Evolutionary conservation across 2,113 vertebrate species (phyloP).

Genomic region (Stigmatopora argus): DNA sequence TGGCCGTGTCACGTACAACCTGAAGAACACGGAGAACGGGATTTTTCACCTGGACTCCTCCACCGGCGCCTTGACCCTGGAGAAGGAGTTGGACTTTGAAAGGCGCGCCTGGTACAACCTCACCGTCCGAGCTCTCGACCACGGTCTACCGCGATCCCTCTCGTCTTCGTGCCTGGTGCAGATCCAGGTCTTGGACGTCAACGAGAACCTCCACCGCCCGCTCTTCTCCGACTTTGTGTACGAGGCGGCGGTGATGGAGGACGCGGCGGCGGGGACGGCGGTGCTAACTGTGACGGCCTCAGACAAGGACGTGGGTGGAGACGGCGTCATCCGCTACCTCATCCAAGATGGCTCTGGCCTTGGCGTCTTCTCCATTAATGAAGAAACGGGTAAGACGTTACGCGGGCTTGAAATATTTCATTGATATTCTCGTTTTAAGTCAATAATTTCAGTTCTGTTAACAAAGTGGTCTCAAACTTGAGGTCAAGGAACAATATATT

Average conservation of each 20-base stretch:
- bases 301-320: slow-evolving; percentile 81
- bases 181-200: slow-evolving; percentile 85
- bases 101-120: slow-evolving; percentile 80
- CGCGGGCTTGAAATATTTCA: not conserved
- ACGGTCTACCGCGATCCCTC: slow-evolving; percentile 78
- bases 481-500: too few relatives aligned
- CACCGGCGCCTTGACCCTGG: slow-evolving; percentile 80
- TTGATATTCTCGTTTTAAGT: not conserved
- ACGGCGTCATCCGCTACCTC: slow-evolving; percentile 84
- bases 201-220: slow-evolving; percentile 87
- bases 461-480: not conserved
- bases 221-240: slow-evolving; percentile 82
- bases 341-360: slow-evolving; percentile 85
- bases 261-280: slow-evolving; percentile 75
- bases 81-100: slow-evolving; percentile 90
- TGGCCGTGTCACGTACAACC: slow-evolving; percentile 79
- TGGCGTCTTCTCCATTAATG: slow-evolving; percentile 80
- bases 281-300: slow-evolving; percentile 76
- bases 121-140: slow-evolving; percentile 81
- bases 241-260: slow-evolving; percentile 79
- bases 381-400: slow-evolving; percentile 81
- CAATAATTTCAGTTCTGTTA: not conserved
- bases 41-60: slow-evolving; percentile 77
- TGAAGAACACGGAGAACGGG: slow-evolving; percentile 74
- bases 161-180: slow-evolving; percentile 85